These are phyloP conservation scores for Galerucella calmariensis DNA, from an alignment of 2,888 invertebrate genomes.

Conservation along the genomic window DNA sequence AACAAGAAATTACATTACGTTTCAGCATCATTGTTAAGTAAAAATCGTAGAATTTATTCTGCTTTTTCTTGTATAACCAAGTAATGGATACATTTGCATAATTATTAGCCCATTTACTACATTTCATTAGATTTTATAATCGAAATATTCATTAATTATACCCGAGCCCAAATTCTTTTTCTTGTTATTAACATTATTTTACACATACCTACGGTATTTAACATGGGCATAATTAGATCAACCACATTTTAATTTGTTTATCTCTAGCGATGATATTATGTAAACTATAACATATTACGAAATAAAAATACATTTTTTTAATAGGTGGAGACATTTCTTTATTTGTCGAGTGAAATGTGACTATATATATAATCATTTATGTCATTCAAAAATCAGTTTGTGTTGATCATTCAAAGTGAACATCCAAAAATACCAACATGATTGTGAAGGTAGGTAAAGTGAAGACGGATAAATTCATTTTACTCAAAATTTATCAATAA, in stretches of 20 bases:
- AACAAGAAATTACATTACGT: no score
- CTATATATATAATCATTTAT: slow-evolving; percentile 27
- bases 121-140: neutral
- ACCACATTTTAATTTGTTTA: neutral
- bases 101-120: neutral
- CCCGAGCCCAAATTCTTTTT: neutral
- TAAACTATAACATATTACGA: slow-evolving; percentile 17
- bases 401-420: slow-evolving; percentile 17
- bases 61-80: no score
- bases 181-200: neutral
- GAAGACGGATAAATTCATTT: neutral
- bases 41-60: no score
- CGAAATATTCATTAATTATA: slow-evolving; percentile 2
- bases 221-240: slow-evolving; percentile 20
- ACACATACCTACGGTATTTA: slow-evolving; percentile 18
- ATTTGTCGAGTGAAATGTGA: slow-evolving; percentile 8
- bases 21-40: no score
- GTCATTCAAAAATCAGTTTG: slow-evolving; percentile 24
- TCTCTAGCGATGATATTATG: slow-evolving; percentile 22
- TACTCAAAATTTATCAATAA: no score
- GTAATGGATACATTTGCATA: neutral
- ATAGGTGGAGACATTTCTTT: slow-evolving; percentile 23
- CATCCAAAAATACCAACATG: slow-evolving; percentile 28
- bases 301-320: slow-evolving; percentile 14
- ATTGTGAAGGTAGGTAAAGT: slow-evolving; percentile 33